phyloP scores from a whole-genome alignment of 2,113 vertebrate species.

The Eidolon helvum region DNA sequence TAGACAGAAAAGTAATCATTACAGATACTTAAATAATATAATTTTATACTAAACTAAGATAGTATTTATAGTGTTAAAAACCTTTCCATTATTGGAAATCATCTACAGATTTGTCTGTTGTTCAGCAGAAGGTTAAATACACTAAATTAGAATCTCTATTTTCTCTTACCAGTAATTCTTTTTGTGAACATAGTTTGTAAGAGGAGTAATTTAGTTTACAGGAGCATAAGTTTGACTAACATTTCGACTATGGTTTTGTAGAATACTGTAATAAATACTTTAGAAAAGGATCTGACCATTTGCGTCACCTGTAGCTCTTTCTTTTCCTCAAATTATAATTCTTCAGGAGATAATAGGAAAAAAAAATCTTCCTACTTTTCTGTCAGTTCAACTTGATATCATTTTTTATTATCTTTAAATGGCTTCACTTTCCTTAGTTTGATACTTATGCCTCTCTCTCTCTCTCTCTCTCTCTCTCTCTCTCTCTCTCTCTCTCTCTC shows the following conservation, averaged over 20 bases:
- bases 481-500: background rate
- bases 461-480: background rate
- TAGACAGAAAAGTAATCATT: background rate
- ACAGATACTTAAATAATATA: background rate
- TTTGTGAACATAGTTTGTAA: background rate
- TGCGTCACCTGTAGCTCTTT: background rate
- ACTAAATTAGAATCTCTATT: background rate
- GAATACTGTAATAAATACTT: background rate
- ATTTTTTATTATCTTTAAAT: slow-evolving; percentile 35
- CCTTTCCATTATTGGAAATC: background rate
- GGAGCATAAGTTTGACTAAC: background rate
- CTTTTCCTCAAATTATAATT: background rate
- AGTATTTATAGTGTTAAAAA: background rate
- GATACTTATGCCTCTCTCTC: background rate
- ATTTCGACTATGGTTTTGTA: slow-evolving; percentile 31
- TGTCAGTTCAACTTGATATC: background rate
- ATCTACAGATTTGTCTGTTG: background rate
- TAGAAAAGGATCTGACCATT: background rate
- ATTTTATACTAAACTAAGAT: background rate
- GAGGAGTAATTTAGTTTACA: background rate
- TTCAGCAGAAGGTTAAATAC: background rate
- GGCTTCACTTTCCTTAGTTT: background rate
- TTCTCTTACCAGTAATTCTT: background rate
- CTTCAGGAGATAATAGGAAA: background rate
- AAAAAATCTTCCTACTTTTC: background rate